A percentile compares a stretch with the other conserved stretches of the same genome.
Conservation (phyloP, 2,113 vertebrate species). For the Euleptes europaea region DNA sequence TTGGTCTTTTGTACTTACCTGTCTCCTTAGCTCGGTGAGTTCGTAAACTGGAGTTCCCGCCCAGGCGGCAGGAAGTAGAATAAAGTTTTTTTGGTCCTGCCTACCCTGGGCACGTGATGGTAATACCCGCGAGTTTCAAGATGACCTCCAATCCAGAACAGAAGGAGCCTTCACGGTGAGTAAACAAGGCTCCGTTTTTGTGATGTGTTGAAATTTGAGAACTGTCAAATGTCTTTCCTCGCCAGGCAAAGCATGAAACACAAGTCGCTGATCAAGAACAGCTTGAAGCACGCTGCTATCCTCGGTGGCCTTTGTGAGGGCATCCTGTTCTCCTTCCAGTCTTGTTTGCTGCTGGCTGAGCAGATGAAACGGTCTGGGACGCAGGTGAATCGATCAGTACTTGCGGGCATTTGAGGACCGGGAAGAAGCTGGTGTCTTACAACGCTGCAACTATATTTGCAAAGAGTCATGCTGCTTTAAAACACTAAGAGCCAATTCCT, state of each 20-base stretch:
- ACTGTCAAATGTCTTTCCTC: constrained; percentile 14
- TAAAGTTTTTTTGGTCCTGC: too few species aligned
- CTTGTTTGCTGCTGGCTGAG: constrained; percentile 84
- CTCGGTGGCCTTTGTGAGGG: constrained; percentile 83
- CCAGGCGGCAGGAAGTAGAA: too few species aligned
- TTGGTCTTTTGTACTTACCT: too few species aligned
- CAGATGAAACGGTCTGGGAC: constrained; percentile 75
- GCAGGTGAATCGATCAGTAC: constrained; percentile 64
- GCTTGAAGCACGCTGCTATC: constrained; percentile 86
- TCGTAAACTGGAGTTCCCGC: too few species aligned
- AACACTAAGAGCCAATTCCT: too few species aligned
- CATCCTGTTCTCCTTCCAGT: constrained; percentile 80
- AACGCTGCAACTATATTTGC: background rate
- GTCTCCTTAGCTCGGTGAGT: too few species aligned
- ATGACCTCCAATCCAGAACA: too few species aligned
- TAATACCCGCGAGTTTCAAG: too few species aligned
- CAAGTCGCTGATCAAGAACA: constrained; percentile 83
- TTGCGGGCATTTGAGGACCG: background rate
- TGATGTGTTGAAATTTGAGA: background rate
- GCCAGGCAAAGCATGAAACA: constrained; percentile 91
- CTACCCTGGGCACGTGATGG: too few species aligned
- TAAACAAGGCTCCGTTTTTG: too few species aligned
- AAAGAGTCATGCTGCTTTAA: background rate
- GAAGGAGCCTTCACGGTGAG: too few species aligned
- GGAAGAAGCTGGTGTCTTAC: background rate